These are phyloP conservation scores for Athripsodes cinereus DNA, from an alignment of 2,888 invertebrate genomes.

Conservation along the genomic window DNA sequence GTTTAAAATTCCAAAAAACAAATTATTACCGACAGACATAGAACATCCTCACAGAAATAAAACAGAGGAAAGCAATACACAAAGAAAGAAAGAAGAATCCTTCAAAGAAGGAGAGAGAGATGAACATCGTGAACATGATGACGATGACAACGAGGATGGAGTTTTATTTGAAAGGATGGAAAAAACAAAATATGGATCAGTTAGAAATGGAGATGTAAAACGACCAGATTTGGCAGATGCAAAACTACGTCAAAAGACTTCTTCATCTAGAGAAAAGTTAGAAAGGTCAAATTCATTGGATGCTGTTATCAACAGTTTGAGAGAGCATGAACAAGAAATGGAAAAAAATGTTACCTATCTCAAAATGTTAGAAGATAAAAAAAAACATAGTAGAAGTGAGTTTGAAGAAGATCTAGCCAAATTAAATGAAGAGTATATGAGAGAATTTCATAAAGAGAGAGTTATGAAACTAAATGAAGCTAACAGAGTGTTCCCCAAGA, in stretches of 20 bases:
- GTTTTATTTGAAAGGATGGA: slow-evolving; percentile 31
- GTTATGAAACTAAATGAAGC: slow-evolving; percentile 11
- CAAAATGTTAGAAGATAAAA: slow-evolving; percentile 22
- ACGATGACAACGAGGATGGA: slow-evolving; percentile 32
- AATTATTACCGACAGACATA: neutral
- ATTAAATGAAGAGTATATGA: slow-evolving; percentile 19
- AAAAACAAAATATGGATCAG: slow-evolving; percentile 45
- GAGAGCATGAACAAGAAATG: slow-evolving; percentile 22
- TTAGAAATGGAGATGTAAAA: slow-evolving; percentile 41
- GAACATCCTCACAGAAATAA: slow-evolving; percentile 6
- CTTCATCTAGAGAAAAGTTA: slow-evolving; percentile 1
- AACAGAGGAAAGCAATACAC: slow-evolving; percentile 31
- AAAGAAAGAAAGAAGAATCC: slow-evolving; percentile 27
- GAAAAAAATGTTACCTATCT: slow-evolving; percentile 22
- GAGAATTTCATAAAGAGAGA: slow-evolving; percentile 21
- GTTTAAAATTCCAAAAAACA: neutral
- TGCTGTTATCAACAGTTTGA: neutral
- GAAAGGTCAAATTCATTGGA: slow-evolving; percentile 4
- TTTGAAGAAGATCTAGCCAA: slow-evolving; percentile 19
- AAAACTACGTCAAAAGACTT: slow-evolving; percentile 14
- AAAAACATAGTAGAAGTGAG: slow-evolving; percentile 12
- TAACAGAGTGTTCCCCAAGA: slow-evolving; percentile 18
- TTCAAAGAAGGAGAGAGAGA: slow-evolving; percentile 35
- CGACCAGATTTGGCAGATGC: slow-evolving; percentile 37
- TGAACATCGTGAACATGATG: slow-evolving; percentile 36